Evolutionary conservation across 1,140 invertebrate genomes (phyloP), one percentile per base, ranked within the genome.

Genomic region (Bemisia tabaci): DNA sequence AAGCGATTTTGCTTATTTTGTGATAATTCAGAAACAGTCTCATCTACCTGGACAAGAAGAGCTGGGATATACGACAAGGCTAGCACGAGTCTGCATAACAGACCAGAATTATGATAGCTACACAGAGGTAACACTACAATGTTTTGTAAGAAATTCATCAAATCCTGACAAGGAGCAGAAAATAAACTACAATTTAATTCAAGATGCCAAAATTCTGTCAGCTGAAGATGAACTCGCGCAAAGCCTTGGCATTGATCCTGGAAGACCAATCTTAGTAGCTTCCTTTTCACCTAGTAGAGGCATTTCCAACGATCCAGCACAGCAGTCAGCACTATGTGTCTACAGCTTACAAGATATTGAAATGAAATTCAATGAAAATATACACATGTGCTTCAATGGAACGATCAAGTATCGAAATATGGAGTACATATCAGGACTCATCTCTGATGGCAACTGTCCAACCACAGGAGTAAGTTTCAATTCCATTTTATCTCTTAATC

Each of bases 51-150:
- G 87, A 1, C 87, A 91, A 73, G 92, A 94, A 72, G 92, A 95
- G 75, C 79, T 85, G 25, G 93, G 93, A 2, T 97, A 94, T 80
- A 87, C 94, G 26, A 91, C 94, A 0, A 84, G 94, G 26, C 78
- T 97, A 68, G 90, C 93, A 0, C 82, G 95, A 21, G 92, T 92
- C 62, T 98, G 95, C 78, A 92, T 95, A 26, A 91, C 87, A 70
- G 95, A 98, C 80, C 84, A 89, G 0, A 93, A 94, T 75, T 97
- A 95, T 76, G 92, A 95, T 74, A 92, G 88, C 75, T 98, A 98
- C 76, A 94, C 92, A 0, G 95, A 98, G 80, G 89, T 97, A 26
- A 95, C 93, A 2, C 78, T 97, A 24, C 86, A 93, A 75, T 97
- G 95, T 74, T 79, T 82, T 62, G 84, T 85, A 0, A 77, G 79